Conservation (phyloP, 2,113 vertebrate genomes). For the Tylochromis polylepis region DNA sequence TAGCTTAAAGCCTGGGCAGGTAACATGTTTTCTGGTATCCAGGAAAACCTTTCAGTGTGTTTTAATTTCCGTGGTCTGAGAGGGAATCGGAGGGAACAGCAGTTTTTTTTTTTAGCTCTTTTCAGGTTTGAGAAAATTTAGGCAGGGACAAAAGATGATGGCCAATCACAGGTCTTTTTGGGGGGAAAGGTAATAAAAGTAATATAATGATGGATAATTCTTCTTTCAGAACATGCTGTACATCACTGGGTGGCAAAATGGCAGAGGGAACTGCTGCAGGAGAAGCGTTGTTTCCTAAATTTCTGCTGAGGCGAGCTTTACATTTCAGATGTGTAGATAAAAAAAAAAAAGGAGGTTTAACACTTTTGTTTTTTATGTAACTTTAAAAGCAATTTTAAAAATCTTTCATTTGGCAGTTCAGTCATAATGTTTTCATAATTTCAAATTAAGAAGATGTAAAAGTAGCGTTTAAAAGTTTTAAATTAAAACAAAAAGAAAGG, state of each 20-base stretch:
- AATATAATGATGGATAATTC: not conserved
- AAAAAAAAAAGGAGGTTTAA: not conserved
- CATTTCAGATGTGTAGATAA: not conserved
- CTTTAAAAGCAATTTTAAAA: not conserved
- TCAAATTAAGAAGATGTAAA: not conserved
- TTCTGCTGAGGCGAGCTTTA: not conserved
- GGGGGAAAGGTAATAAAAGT: not conserved
- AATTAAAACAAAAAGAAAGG: not conserved
- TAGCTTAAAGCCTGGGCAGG: not conserved
- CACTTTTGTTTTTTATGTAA: not conserved
- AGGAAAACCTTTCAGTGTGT: not conserved
- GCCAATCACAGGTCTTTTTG: not conserved
- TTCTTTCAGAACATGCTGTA: not conserved
- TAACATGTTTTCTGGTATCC: not conserved
- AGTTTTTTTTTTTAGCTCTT: not conserved
- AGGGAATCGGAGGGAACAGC: not conserved
- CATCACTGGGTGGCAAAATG: not conserved
- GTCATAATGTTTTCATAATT: not conserved
- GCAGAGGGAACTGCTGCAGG: not conserved
- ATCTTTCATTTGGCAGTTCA: constrained; percentile 27
- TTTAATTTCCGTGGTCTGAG: not conserved
- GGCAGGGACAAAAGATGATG: not conserved
- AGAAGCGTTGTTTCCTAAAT: not conserved
- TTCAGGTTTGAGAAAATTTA: not conserved
- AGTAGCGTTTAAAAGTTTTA: not conserved